Evolutionary conservation across 2,113 vertebrate genomes (phyloP).

Genomic region (Eurypyga helias): DNA sequence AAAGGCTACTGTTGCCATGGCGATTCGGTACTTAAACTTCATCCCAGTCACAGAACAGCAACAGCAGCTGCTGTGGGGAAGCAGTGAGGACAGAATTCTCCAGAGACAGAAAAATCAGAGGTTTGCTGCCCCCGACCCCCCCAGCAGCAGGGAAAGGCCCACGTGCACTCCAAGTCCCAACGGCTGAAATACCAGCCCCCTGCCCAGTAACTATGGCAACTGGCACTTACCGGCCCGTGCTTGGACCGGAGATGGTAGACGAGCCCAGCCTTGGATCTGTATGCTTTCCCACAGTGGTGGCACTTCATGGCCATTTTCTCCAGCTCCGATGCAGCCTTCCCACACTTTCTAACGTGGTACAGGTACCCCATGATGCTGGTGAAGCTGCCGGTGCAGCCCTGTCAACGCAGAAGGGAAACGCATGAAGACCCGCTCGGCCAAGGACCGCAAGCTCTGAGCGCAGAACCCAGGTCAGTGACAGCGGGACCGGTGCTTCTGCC

Average conservation of each 20-base stretch:
- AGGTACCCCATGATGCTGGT: conserved; percentile 95
- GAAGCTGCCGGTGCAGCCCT: conserved; percentile 92
- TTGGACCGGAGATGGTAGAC: conserved; percentile 93
- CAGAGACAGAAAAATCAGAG: neutral
- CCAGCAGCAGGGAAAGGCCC: neutral
- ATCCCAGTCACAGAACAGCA: neutral
- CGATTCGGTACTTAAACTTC: neutral
- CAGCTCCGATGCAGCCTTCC: conserved; percentile 90
- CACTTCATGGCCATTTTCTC: conserved; percentile 91
- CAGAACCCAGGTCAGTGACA: too few relatives aligned
- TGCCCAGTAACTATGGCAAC: neutral
- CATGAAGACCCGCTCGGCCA: neutral
- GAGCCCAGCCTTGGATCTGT: conserved; percentile 91
- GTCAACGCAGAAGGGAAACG: conserved; percentile 30
- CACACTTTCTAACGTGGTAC: conserved; percentile 92
- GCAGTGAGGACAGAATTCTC: neutral
- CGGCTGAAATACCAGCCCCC: neutral
- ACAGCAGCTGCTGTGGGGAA: neutral
- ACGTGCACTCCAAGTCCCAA: rapidly evolving
- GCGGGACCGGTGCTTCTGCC: neutral
- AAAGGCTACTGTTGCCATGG: neutral
- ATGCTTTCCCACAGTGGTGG: conserved; percentile 89
- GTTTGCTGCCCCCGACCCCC: neutral
- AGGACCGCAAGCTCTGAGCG: neutral
- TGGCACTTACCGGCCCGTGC: conserved; percentile 87